These are phyloP conservation scores for Boulengeromyrus knoepffleri DNA, from an alignment of 2,113 vertebrate species.

Conservation along the genomic window DNA sequence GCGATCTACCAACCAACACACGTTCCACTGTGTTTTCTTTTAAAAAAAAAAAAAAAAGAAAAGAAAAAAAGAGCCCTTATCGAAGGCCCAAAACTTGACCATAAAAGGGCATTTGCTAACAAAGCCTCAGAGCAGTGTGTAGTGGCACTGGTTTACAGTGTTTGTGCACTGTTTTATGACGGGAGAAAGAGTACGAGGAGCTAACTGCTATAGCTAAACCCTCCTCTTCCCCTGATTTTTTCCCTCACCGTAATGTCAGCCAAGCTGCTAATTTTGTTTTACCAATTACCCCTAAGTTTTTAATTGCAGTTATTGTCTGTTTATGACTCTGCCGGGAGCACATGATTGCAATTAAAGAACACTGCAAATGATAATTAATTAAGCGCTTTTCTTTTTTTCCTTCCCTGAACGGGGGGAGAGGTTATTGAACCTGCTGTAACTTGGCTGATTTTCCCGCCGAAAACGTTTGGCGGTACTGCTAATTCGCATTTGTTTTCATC, in stretches of 20 bases:
- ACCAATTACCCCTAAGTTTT: slow-evolving; percentile 90
- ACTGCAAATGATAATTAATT: slow-evolving; percentile 99
- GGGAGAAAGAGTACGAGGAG: slow-evolving; percentile 25
- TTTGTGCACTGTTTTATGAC: neutral
- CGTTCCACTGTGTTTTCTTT: slow-evolving; percentile 28
- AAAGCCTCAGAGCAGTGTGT: neutral
- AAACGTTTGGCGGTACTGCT: slow-evolving; percentile 48
- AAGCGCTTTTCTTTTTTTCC: slow-evolving; percentile 91
- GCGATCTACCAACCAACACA: neutral
- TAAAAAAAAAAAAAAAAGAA: slow-evolving; percentile 18
- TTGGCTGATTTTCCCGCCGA: slow-evolving; percentile 73
- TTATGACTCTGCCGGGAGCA: slow-evolving; percentile 81
- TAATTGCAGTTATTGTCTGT: slow-evolving; percentile 92
- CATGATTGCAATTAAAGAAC: slow-evolving; percentile 98
- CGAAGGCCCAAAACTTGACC: neutral
- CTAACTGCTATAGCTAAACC: slow-evolving; percentile 64
- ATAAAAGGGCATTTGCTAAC: neutral
- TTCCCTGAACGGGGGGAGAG: slow-evolving; percentile 61
- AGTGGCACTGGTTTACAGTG: neutral
- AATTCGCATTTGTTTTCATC: slow-evolving; percentile 13
- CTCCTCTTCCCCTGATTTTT: slow-evolving; percentile 59
- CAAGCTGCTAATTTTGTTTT: slow-evolving; percentile 75
- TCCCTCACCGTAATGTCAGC: slow-evolving; percentile 71
- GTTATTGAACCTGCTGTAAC: slow-evolving; percentile 77
- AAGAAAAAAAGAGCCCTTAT: neutral